Conservation (phyloP, 2,888 invertebrate genomes). For the Drosophila melanocephala region DNA sequence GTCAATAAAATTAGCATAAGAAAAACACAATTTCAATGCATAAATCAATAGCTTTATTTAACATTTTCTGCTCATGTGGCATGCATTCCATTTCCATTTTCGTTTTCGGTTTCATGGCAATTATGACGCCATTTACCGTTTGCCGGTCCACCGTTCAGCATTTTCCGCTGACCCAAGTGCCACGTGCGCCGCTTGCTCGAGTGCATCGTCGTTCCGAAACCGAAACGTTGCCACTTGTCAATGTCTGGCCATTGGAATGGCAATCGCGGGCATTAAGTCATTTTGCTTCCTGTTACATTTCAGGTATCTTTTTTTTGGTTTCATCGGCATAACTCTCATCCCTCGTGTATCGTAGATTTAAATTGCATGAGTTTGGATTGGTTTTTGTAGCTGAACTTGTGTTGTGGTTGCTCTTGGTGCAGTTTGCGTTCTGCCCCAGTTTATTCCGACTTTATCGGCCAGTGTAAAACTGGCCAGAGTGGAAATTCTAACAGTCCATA, state of each 20-base stretch:
- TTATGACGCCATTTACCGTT: conserved; percentile 58
- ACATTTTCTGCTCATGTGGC: conserved; percentile 25
- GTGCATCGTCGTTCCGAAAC: conserved; percentile 26
- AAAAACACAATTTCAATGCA: conserved; percentile 22
- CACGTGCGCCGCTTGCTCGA: conserved; percentile 46
- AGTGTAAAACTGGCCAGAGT: background rate
- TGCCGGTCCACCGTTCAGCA: conserved; percentile 24
- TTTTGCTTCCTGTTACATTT: conserved; percentile 63
- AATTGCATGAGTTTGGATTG: background rate
- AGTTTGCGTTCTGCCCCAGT: background rate
- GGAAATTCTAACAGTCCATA: background rate
- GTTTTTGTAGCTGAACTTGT: background rate
- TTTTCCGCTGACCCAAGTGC: conserved; percentile 53
- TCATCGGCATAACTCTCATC: background rate
- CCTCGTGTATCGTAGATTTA: conserved; percentile 5
- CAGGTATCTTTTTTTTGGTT: conserved; percentile 47
- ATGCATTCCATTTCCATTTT: conserved; percentile 41
- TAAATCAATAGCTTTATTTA: conserved; percentile 36
- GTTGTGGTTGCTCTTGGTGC: background rate
- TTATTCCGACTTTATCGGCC: background rate
- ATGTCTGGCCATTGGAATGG: conserved; percentile 30
- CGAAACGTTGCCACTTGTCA: conserved; percentile 21
- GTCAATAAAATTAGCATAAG: conserved; percentile 25
- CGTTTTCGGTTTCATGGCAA: conserved; percentile 38
- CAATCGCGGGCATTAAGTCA: conserved; percentile 60